Conservation (phyloP, 1,140 invertebrate species). For the Drosophila pseudoobscura region DNA sequence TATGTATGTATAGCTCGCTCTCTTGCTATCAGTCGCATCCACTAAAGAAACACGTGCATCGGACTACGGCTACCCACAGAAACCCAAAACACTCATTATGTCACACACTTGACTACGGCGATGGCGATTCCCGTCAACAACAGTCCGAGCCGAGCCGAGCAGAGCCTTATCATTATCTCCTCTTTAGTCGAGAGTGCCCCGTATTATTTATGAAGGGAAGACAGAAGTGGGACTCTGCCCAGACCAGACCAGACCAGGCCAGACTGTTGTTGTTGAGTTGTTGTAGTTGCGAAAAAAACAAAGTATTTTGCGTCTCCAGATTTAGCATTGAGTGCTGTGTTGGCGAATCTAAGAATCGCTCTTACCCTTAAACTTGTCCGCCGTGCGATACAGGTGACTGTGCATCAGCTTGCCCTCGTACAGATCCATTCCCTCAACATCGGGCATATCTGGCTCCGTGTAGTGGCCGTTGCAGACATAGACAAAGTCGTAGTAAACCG, state of each 20-base stretch:
- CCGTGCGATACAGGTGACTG: conserved; percentile 93
- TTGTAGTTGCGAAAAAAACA: not conserved
- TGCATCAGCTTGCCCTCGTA: conserved; percentile 90
- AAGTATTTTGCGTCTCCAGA: not conserved
- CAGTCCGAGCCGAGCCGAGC: conserved; percentile 9
- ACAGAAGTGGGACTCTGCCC: conserved; percentile 31
- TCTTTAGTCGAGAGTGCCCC: conserved; percentile 7
- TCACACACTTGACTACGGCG: conserved; percentile 20
- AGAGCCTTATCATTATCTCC: conserved; percentile 3
- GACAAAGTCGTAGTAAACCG: conserved; percentile 89
- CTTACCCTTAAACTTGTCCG: conserved; percentile 87
- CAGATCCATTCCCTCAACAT: conserved; percentile 86
- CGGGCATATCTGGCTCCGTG: conserved; percentile 87
- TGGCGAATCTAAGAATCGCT: too few species aligned
- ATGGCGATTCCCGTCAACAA: too few species aligned
- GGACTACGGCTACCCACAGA: not conserved
- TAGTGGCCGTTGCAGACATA: conserved; percentile 95
- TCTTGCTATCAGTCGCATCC: conserved; percentile 4
- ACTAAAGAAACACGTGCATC: conserved; percentile 45
- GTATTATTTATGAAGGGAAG: conserved; percentile 45
- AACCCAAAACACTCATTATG: conserved; percentile 28
- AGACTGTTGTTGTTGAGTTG: not conserved
- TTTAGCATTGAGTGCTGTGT: not conserved
- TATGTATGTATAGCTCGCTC: too few species aligned
- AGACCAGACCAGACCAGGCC: conserved; percentile 21